Percentiles rank a stretch among this genome's conserved stretches.
phyloP scores from a whole-genome alignment of 2,888 invertebrate genomes.

The Rapana venosa region DNA sequence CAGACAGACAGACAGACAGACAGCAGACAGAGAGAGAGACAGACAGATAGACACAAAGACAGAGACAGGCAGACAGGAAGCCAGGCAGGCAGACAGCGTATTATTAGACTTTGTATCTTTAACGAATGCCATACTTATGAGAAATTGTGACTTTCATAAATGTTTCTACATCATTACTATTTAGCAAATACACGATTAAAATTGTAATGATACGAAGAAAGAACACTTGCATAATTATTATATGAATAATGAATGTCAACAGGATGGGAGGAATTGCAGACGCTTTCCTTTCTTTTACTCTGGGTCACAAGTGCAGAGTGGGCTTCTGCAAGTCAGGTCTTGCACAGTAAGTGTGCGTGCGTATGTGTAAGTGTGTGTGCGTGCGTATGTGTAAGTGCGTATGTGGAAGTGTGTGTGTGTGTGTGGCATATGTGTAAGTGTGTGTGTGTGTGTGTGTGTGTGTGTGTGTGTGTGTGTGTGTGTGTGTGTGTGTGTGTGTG shows the following conservation, averaged over 20 bases:
- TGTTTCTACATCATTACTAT: too few relatives aligned
- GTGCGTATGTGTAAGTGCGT: not conserved
- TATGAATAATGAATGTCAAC: slow-evolving; percentile 21
- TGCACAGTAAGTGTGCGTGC: slow-evolving; percentile 86
- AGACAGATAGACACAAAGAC: not conserved
- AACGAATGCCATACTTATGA: too few relatives aligned
- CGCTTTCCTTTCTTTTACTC: slow-evolving; percentile 94
- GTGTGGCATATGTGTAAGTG: slow-evolving; percentile 83
- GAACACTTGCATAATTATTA: too few relatives aligned
- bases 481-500: not conserved
- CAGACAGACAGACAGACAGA: not conserved
- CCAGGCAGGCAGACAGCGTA: too few relatives aligned
- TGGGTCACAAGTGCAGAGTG: slow-evolving; percentile 89
- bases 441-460: too few relatives aligned
- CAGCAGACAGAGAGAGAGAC: not conserved
- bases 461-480: not conserved
- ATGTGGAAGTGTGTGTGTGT: not conserved
- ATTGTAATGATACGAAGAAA: too few relatives aligned
- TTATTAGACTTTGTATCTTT: too few relatives aligned
- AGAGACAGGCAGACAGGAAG: not conserved
- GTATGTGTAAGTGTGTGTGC: not conserved
- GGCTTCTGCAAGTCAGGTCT: slow-evolving; percentile 95
- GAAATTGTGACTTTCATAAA: too few relatives aligned
- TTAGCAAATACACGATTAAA: too few relatives aligned
- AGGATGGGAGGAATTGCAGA: slow-evolving; percentile 87